A percentile compares a stretch with the other conserved stretches of the same genome.
phyloP scores from a whole-genome alignment of 2,888 invertebrate species.

The Atrina japonica region DNA sequence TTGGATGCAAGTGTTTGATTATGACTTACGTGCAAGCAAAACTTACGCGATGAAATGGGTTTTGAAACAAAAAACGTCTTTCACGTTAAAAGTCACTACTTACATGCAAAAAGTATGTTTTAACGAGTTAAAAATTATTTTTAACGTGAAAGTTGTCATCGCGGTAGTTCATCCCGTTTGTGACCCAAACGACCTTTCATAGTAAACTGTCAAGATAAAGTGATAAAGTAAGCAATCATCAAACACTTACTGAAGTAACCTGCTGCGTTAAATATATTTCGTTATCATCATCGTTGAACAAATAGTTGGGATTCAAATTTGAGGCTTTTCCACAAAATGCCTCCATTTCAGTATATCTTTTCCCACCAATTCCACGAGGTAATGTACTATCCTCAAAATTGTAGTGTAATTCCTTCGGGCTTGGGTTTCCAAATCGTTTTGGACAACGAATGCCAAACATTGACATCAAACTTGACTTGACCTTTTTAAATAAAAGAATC shows the following conservation, averaged over 20 bases:
- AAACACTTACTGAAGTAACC: constrained; percentile 21
- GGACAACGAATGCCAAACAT: constrained; percentile 41
- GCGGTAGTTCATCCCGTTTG: no score
- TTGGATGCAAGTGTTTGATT: no score
- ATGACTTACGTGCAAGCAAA: no score
- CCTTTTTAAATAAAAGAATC: constrained; percentile 20
- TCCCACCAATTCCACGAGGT: constrained; percentile 20
- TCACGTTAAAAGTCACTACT: no score
- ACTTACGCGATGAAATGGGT: no score
- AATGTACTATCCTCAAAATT: constrained; percentile 22
- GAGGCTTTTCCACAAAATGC: constrained; percentile 39
- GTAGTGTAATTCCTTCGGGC: constrained; percentile 24
- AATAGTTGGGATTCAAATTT: constrained; percentile 30
- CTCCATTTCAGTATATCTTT: constrained; percentile 27
- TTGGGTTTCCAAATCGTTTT: constrained; percentile 20
- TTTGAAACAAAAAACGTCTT: no score
- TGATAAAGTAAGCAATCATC: no score
- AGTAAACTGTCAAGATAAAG: no score
- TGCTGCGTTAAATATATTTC: constrained; percentile 7
- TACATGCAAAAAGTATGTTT: no score
- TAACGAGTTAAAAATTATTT: no score
- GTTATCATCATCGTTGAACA: constrained; percentile 25
- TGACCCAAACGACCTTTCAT: no score
- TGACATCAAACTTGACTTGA: constrained; percentile 28
- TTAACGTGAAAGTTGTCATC: no score